phyloP scores from a whole-genome alignment of 1,140 invertebrate genomes.

The Lepidurus couesii region DNA sequence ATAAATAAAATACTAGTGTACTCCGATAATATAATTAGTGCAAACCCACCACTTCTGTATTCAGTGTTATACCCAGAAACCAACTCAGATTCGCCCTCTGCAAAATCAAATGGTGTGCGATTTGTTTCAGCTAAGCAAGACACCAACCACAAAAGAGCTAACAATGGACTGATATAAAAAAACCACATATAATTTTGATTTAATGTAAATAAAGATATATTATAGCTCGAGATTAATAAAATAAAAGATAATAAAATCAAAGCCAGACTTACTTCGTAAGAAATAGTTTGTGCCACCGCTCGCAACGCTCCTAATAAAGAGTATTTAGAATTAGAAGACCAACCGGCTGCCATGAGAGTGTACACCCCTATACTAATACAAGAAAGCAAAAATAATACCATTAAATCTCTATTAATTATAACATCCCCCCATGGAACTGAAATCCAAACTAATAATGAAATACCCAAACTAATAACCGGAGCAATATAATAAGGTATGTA shows the following conservation, averaged over 20 bases:
- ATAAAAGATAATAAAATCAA: constrained; percentile 52
- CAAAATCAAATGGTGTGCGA: constrained; percentile 71
- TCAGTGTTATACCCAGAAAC: constrained; percentile 71
- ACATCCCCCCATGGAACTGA: constrained; percentile 48
- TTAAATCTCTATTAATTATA: constrained; percentile 48
- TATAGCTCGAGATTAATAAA: constrained; percentile 45
- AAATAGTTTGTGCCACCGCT: constrained; percentile 58
- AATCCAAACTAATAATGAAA: constrained; percentile 51
- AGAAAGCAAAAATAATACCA: constrained; percentile 51
- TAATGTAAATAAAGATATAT: constrained; percentile 42
- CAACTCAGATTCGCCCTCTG: constrained; percentile 65
- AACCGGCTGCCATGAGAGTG: constrained; percentile 52
- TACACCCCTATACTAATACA: constrained; percentile 54
- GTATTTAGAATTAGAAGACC: constrained; percentile 62
- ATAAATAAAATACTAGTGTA: too few species aligned
- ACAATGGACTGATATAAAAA: constrained; percentile 49
- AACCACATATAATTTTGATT: constrained; percentile 49
- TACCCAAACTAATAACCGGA: constrained; percentile 52
- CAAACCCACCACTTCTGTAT: constrained; percentile 52
- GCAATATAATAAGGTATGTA: constrained; percentile 52
- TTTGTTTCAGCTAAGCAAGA: constrained; percentile 62
- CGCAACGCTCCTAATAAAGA: constrained; percentile 56
- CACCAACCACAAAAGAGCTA: constrained; percentile 47
- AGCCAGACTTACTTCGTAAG: constrained; percentile 58
- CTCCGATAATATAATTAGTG: too few species aligned